phyloP scores from a whole-genome alignment of 2,113 vertebrate species.

The Amblyopsis rosae region DNA sequence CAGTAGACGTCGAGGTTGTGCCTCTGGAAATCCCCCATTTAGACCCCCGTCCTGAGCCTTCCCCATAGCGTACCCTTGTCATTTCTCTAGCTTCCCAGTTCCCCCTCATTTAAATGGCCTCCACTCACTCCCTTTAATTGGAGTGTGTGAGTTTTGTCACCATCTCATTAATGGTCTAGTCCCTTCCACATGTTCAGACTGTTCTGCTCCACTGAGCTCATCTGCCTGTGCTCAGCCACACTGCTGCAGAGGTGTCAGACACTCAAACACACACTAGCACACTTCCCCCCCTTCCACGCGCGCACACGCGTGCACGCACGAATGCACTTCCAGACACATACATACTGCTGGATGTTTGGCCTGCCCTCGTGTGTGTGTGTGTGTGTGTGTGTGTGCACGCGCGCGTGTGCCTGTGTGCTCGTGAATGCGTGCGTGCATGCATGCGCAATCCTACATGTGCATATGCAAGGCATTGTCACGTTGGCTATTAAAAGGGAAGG shows the following conservation, averaged over 20 bases:
- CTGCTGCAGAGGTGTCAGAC: slow-evolving; percentile 76
- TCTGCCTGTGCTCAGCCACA: slow-evolving; percentile 72
- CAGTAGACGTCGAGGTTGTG: background rate
- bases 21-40: background rate
- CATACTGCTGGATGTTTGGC: background rate
- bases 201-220: slow-evolving; percentile 75
- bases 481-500: slow-evolving; percentile 77
- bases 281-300: too few relatives aligned
- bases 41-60: slow-evolving; percentile 20
- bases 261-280: slow-evolving; percentile 8
- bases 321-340: background rate
- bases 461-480: slow-evolving; percentile 69
- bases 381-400: too few relatives aligned
- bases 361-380: too few relatives aligned
- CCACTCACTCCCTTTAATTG: slow-evolving; percentile 75
- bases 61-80: slow-evolving; percentile 39
- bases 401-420: too few relatives aligned
- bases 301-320: too few relatives aligned
- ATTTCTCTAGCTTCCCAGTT: slow-evolving; percentile 46
- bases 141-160: slow-evolving; percentile 71
- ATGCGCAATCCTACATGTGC: background rate
- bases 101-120: slow-evolving; percentile 59
- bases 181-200: slow-evolving; percentile 52
- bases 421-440: background rate
- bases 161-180: slow-evolving; percentile 77